A percentile compares a stretch with the other conserved stretches of the same genome.
Evolutionary conservation across 2,113 vertebrate species (phyloP).

Genomic region (Turdus rufiventris): DNA sequence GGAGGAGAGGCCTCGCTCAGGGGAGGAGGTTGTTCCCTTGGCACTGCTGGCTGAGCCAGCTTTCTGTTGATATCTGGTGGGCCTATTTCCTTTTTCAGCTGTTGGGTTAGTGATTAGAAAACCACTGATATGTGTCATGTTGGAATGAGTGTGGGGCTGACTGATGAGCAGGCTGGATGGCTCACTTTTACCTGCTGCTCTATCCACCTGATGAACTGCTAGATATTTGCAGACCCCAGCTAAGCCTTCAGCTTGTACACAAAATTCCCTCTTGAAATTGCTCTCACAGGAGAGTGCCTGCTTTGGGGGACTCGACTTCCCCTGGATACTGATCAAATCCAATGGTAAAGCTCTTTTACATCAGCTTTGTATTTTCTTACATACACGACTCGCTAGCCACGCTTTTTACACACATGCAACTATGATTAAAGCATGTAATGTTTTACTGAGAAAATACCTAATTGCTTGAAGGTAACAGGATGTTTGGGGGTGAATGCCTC

Average conservation of each 20-base stretch:
- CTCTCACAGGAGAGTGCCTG: not conserved
- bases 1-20: slow-evolving; percentile 48
- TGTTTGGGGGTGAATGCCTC: not conserved
- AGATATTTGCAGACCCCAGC: not conserved
- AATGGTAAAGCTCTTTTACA: not conserved
- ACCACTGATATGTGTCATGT: not conserved
- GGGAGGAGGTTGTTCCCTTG: slow-evolving; percentile 44
- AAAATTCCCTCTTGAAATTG: not conserved
- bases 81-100: not conserved
- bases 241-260: not conserved
- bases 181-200: not conserved
- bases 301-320: not conserved
- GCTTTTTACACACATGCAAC: not conserved
- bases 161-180: not conserved
- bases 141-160: not conserved
- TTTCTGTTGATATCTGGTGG: not conserved
- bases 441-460: not conserved
- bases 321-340: not conserved
- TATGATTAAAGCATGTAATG: not conserved
- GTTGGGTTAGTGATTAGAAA: not conserved
- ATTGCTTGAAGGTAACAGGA: slow-evolving; percentile 30
- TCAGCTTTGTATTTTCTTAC: not conserved
- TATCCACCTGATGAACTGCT: not conserved
- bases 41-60: slow-evolving; percentile 3
- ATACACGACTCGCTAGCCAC: not conserved